These are phyloP conservation scores for Heliconius charithonia DNA, from an alignment of 2,888 invertebrate genomes.

Conservation along the genomic window DNA sequence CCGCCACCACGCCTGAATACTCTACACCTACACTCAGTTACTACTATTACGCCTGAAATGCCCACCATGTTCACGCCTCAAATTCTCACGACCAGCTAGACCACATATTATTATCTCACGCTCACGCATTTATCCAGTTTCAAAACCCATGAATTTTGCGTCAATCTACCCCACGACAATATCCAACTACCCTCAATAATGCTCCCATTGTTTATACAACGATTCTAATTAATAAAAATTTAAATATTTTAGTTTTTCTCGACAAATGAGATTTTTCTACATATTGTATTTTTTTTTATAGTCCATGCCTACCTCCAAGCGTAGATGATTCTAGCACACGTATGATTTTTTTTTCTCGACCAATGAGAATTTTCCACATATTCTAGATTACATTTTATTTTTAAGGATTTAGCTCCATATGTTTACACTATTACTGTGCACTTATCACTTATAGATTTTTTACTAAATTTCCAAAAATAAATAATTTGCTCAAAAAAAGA, in stretches of 20 bases:
- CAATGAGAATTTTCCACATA: background rate
- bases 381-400: background rate
- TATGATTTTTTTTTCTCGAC: too few relatives aligned
- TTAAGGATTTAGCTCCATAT: background rate
- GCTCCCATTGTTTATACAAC: background rate
- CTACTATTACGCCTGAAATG: too few relatives aligned
- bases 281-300: background rate
- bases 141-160: too few relatives aligned
- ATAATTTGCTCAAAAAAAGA: background rate
- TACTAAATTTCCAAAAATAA: background rate
- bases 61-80: too few relatives aligned
- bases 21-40: too few relatives aligned
- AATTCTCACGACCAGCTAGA: too few relatives aligned
- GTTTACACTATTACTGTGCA: background rate
- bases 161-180: too few relatives aligned
- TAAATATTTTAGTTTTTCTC: background rate
- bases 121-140: too few relatives aligned
- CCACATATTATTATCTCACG: too few relatives aligned
- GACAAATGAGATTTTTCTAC: background rate
- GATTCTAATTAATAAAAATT: background rate
- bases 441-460: background rate
- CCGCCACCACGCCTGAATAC: too few relatives aligned
- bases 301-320: too few relatives aligned
- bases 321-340: too few relatives aligned
- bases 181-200: background rate